Conservation (phyloP, 2,797 vertebrate genomes). For the Huso huso region DNA sequence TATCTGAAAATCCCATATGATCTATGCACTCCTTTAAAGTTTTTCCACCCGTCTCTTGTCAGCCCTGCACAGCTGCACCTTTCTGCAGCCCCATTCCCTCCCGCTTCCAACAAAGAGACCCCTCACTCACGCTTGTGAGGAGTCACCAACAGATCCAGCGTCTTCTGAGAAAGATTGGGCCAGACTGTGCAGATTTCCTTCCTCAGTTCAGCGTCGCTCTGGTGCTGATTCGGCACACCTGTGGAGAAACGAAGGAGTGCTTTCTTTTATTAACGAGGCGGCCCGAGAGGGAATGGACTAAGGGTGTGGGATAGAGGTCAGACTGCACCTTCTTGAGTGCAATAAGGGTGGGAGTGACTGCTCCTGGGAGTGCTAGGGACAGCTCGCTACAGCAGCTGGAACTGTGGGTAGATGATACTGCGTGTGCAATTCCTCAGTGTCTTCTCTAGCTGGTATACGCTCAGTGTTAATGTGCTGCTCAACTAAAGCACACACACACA, state of each 20-base stretch:
- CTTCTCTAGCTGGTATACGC: constrained; percentile 23
- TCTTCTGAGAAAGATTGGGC: constrained; percentile 88
- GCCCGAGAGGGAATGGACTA: neutral
- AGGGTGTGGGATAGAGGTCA: neutral
- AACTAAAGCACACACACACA: constrained; percentile 10
- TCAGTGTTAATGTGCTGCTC: neutral
- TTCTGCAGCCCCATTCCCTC: neutral
- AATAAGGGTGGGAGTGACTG: neutral
- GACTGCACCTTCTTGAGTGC: neutral
- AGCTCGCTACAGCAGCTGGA: too few species aligned
- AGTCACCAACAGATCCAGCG: constrained; percentile 83
- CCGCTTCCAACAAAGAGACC: neutral
- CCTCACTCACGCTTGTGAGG: constrained; percentile 82
- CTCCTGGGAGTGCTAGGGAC: too few species aligned
- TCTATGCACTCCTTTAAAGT: too few species aligned
- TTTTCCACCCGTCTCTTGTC: too few species aligned
- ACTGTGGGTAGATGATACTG: neutral
- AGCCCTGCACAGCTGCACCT: too few species aligned
- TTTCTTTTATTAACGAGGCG: neutral
- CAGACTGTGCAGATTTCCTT: constrained; percentile 85
- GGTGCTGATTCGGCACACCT: constrained; percentile 79
- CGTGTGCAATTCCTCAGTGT: constrained; percentile 1
- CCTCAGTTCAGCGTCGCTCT: constrained; percentile 77
- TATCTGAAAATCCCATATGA: too few species aligned
- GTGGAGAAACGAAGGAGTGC: constrained; percentile 19